Percentiles rank a stretch among this genome's conserved stretches.
These are phyloP conservation scores for Caenorhabditis afra DNA, from an alignment of 2,888 invertebrate species.

Conservation along the genomic window DNA sequence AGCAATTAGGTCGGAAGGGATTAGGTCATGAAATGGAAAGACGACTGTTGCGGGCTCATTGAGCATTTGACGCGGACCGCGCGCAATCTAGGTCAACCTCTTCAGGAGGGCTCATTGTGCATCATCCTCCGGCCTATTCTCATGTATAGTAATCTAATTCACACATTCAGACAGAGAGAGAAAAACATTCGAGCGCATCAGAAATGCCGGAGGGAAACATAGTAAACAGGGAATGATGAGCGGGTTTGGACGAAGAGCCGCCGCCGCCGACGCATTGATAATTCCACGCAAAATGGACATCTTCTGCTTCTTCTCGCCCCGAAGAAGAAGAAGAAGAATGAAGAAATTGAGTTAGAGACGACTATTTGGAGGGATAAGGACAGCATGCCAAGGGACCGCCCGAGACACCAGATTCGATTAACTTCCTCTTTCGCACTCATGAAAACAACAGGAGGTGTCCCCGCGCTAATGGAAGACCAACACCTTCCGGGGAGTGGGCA, in stretches of 20 bases:
- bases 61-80: background rate
- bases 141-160: background rate
- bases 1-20: constrained; percentile 38
- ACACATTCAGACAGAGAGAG: too few species aligned
- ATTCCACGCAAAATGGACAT: constrained; percentile 59
- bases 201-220: constrained; percentile 9
- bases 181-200: constrained; percentile 13
- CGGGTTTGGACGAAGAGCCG: constrained; percentile 4
- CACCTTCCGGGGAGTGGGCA: constrained; percentile 11
- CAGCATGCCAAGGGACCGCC: constrained; percentile 36
- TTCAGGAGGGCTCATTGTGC: too few species aligned
- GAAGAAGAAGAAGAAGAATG: too few species aligned
- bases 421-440: constrained; percentile 31
- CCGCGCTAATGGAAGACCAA: constrained; percentile 5
- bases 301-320: too few species aligned
- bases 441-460: constrained; percentile 32
- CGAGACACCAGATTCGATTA: constrained; percentile 35
- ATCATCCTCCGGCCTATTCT: background rate
- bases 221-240: constrained; percentile 33
- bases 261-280: constrained; percentile 56
- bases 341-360: constrained; percentile 56
- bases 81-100: too few species aligned
- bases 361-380: constrained; percentile 26
- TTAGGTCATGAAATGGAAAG: constrained; percentile 14
- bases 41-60: too few species aligned